Evolutionary conservation across 2,888 invertebrate genomes (phyloP).

Genomic region (Tryphoninae sp.): DNA sequence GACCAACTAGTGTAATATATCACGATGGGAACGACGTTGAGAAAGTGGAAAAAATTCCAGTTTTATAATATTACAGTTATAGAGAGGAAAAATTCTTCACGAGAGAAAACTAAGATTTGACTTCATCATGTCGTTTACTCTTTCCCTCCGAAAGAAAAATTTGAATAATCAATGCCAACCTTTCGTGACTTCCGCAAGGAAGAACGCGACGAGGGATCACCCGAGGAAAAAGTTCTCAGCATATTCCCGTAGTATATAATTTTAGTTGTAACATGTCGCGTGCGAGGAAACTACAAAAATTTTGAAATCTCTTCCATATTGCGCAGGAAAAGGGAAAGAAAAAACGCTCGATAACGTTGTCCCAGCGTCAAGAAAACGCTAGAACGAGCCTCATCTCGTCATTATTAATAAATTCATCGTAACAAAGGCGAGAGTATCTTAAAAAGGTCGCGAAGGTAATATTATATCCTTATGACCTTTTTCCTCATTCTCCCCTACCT

Average conservation of each 20-base stretch:
- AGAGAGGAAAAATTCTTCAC: neutral
- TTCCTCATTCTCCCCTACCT: constrained; percentile 4
- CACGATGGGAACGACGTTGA: constrained; percentile 5
- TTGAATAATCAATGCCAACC: neutral
- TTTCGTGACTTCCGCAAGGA: neutral
- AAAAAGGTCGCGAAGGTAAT: neutral
- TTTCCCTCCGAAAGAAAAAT: neutral
- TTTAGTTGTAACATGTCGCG: no score
- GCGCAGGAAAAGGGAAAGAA: neutral
- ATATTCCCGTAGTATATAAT: neutral
- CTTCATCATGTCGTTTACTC: constrained; percentile 11
- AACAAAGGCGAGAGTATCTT: neutral
- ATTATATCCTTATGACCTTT: neutral
- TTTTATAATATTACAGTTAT: constrained; percentile 14
- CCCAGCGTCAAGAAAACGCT: neutral
- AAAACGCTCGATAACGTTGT: neutral
- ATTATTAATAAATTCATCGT: neutral
- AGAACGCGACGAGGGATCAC: neutral
- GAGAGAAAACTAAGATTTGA: constrained; percentile 15
- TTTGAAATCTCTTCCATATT: no score
- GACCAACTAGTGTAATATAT: neutral
- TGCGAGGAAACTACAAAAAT: no score
- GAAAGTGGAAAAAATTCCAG: constrained; percentile 16
- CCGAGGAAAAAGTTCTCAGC: neutral
- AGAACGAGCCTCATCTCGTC: neutral